Evolutionary conservation across 1,140 invertebrate species (phyloP), one percentile per base, ranked within the genome.

Genomic region (Aphelenchoides besseyi): DNA sequence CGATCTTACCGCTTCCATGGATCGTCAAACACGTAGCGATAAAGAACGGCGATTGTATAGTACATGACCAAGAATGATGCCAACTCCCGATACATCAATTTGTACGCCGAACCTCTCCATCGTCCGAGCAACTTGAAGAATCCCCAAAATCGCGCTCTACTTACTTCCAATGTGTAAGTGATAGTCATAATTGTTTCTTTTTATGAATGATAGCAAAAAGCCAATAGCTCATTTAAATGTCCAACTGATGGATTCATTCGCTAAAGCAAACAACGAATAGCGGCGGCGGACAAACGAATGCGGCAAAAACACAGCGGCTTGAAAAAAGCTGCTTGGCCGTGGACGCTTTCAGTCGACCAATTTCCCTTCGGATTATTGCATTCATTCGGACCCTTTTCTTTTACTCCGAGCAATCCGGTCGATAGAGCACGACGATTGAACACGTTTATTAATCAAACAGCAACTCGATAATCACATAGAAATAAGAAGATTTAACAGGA

Each of bases 51-150:
- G 9, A 78, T 63, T 8, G 70, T 16, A 61, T 78, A 78, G 64
- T 81, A 84, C 12, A 70, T 68, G 2, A 64, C 33, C 18, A 75
- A 57, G 61, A 82, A 84, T 9, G 82, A 59, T 16, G 80, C 29
- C 75, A 84, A 77, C 63, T 84, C 82, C 53, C 79, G 78, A 62
- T 82, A 85, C 79, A 84, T 83, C 3, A 84, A 68, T 52, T 82
- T 79, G 69, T 84, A 84, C 48, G 85, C 79, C 41, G 71, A 76
- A 3, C 84, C 83, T 80, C 87, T 86, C 90, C 90, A 91, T 85
- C 90, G 69, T 9, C 75, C 33, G 2, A 84, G 63, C 30, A 84
- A 52, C 57, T 83, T 82, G 8, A 79, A 70, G 64, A 84, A 84
- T 8, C 82, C 82, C 55, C 77, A 79, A 16, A 84, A 74, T 3